Evolutionary conservation across 2,888 invertebrate genomes (phyloP), one percentile per base, ranked within the genome.

Genomic region (Macroteleia sp.): DNA sequence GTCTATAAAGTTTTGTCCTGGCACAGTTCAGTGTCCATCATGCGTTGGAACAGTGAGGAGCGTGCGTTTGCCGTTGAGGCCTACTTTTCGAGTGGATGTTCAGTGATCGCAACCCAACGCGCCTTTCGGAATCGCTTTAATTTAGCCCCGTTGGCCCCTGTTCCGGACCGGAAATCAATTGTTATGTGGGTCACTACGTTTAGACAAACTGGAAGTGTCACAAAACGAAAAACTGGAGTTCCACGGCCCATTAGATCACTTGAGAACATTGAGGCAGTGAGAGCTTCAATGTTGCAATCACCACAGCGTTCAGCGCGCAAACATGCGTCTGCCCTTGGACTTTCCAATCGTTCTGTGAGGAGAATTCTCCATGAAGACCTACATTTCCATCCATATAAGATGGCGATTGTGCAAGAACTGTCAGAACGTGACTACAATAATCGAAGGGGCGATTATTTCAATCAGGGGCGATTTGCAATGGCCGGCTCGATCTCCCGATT

Each of bases 201-300:
- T 20, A 36, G 39, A 17, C 9, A 54, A 25, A 54, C 25, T 5
- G 25, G 14, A 14, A 25, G 39, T 54, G 39, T 9, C 39, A 39
- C 39, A 9, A 54, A 39, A 54, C 36, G 25, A 39, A 25, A 39
- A 25, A 36, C 50, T 34, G 30, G 28, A 48, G 30, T 48, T 30
- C 30, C 77, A 64, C 22, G 80, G 78, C 64, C 73, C 41, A 50
- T 79, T 22, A 85, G 83, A 81, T 76, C 82, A 76, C 77, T 81
- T 30, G 80, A 85, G 74, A 85, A 84, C 78, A 76, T 83, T 32
- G 82, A 82, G 52, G 74, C 77, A 73, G 83, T 83, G 66, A 83
- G 82, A 69, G 56, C 44, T 36, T 61, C 83, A 61, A 59, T 87
- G 2, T 61, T 80, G 79, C 81, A 25, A 69, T 82, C 78, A 39